Evolutionary conservation across 1,140 invertebrate species (phyloP).

Genomic region (Bombus difficillimus): DNA sequence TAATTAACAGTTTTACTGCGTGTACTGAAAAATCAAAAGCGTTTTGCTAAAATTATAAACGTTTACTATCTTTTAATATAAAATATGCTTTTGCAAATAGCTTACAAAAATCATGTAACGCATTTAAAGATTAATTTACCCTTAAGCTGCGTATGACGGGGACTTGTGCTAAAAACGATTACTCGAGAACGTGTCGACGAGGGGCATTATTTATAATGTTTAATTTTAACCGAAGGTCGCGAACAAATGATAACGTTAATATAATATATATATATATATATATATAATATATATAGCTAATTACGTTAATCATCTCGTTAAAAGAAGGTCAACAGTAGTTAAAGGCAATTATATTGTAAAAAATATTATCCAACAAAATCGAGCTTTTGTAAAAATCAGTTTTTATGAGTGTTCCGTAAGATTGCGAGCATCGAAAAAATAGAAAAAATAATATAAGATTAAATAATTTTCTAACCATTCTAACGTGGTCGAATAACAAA

Average conservation of each 20-base stretch:
- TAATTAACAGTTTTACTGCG: background rate
- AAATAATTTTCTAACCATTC: no score
- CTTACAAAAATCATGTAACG: slow-evolving; percentile 2
- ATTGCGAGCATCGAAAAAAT: no score
- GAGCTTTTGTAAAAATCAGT: no score
- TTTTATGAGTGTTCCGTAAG: no score
- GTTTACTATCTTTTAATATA: slow-evolving; percentile 14
- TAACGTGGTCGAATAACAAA: no score
- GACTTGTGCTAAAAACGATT: slow-evolving; percentile 15
- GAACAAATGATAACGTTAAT: background rate
- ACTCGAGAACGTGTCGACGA: slow-evolving; percentile 10
- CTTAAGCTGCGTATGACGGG: slow-evolving; percentile 16
- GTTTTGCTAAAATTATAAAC: background rate
- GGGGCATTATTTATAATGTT: background rate
- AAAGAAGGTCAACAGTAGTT: no score
- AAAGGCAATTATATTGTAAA: no score
- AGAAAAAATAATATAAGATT: no score
- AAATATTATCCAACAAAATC: no score
- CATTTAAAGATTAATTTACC: slow-evolving; percentile 14
- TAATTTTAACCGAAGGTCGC: background rate
- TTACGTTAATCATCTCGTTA: no score
- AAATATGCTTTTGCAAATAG: slow-evolving; percentile 18
- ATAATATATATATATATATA: no score
- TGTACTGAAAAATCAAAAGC: slow-evolving; percentile 4
- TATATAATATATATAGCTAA: no score